Percentiles rank a stretch among this genome's conserved stretches.
Conservation (phyloP, 2,888 invertebrate genomes). For the Dolichopus griseipennis region DNA sequence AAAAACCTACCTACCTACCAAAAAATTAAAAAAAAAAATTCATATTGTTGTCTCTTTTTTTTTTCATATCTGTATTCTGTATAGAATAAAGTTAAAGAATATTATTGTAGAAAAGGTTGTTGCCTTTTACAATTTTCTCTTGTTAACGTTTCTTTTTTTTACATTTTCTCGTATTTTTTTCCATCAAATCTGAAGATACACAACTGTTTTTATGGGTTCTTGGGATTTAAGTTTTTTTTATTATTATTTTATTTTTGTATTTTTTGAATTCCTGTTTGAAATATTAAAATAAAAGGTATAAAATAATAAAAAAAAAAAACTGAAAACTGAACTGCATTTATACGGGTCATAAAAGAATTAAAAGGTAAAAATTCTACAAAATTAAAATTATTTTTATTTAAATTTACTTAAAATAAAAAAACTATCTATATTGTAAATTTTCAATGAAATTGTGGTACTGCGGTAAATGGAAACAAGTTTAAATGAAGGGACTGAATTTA, state of each 20-base stretch:
- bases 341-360: not conserved
- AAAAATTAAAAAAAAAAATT: no score
- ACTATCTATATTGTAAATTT: no score
- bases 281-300: not conserved
- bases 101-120: not conserved
- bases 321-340: not conserved
- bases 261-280: not conserved
- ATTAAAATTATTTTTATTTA: no score
- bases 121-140: not conserved
- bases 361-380: not conserved
- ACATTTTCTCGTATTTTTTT: not conserved
- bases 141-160: not conserved
- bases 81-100: not conserved
- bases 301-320: not conserved
- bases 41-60: no score
- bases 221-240: not conserved
- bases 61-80: no score
- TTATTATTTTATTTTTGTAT: no score
- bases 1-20: no score
- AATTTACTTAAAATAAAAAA: no score
- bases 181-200: not conserved
- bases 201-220: not conserved
- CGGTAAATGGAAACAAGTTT: no score
- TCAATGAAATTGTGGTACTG: no score
- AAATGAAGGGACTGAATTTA: no score